Base-by-base conservation (phyloP, 2,888 invertebrate genomes). In the Iselma pallidipennis region DNA sequence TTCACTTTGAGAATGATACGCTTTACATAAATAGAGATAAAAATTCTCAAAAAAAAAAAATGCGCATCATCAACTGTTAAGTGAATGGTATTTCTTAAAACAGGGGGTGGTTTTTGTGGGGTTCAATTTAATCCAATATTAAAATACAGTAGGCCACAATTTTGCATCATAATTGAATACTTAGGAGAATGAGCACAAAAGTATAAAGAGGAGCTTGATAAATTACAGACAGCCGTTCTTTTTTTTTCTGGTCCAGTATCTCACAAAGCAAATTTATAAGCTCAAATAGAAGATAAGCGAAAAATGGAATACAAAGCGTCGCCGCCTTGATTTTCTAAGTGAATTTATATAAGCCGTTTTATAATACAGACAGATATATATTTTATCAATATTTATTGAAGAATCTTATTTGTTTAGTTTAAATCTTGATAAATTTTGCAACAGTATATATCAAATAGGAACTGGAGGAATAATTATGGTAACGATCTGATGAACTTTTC, bases 401-500 rank as follows among this genome's bases (percentile, higher is more conserved):
- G n/a, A n/a, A n/a, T n/a, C n/a, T n/a, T n/a, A n/a, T n/a, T n/a
- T n/a, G n/a, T n/a, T n/a, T n/a, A n/a, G n/a, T n/a, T n/a, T n/a
- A n/a, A n/a, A n/a, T n/a, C n/a, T n/a, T n/a, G n/a, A n/a, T n/a
- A n/a, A n/a, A n/a, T n/a, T n/a, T n/a, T n/a, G n/a, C n/a, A n/a
- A n/a, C n/a, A n/a, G n/a, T n/a, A n/a, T 33, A 14, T 10, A 33
- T 14, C 14, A 29, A 37, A 37, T 9, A 45, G 16, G 21, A 45
- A 14, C 21, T 10, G 4, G 57, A 54, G 49, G 63, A 59, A 53
- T 57, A 10, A 45, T 4, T 21, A 4, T 3, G 4, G 28, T 52
- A 63, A 57, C 57, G 59, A 59, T 59, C 57, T 59, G 19, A 59
- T 59, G 63, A 59, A 63, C 59, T 59, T 59, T 49, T 10, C 55